phyloP scores from a whole-genome alignment of 2,113 vertebrate genomes.

The Anseranas semipalmata region DNA sequence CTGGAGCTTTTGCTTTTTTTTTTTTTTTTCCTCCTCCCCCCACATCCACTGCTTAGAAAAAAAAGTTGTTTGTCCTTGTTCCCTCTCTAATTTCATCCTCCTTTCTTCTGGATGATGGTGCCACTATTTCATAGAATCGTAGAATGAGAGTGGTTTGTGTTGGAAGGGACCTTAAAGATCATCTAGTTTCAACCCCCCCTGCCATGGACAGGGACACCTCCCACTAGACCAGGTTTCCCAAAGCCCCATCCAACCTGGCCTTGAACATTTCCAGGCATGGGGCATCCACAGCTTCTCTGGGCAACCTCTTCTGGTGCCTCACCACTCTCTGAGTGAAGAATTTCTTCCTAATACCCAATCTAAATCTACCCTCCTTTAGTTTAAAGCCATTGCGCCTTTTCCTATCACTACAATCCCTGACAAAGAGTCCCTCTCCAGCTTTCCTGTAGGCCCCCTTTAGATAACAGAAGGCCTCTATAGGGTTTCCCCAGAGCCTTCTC shows the following conservation, averaged over 20 bases:
- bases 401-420: neutral
- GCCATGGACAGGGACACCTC: neutral
- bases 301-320: neutral
- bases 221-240: neutral
- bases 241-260: neutral
- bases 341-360: neutral
- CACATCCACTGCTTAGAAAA: neutral
- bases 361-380: neutral
- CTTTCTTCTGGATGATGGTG: neutral
- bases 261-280: neutral
- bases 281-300: neutral
- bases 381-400: neutral
- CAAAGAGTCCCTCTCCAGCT: neutral
- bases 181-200: neutral
- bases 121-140: neutral
- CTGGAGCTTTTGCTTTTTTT: neutral
- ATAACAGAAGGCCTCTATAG: neutral
- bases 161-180: neutral
- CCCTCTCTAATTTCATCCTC: neutral
- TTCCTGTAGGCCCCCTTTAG: neutral
- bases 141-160: neutral
- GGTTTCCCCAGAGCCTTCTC: neutral
- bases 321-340: neutral
- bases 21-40: neutral
- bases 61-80: neutral